Evolutionary conservation across 1,140 invertebrate genomes (phyloP).

Genomic region (Latrodectus geometricus): DNA sequence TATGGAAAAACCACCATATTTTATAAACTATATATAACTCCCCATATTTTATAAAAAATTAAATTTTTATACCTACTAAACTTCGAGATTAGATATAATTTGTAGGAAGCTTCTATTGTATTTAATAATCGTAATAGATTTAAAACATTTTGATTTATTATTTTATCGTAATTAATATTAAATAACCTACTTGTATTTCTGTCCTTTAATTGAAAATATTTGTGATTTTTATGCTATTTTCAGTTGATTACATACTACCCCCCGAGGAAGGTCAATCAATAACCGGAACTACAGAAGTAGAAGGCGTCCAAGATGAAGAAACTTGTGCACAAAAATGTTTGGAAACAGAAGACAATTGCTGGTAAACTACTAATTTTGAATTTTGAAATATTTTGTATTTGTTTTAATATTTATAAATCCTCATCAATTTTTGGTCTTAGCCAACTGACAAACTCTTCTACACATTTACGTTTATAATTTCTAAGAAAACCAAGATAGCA

Average conservation of each 20-base stretch:
- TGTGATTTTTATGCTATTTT: neutral
- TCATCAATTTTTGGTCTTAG: neutral
- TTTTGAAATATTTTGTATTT: neutral
- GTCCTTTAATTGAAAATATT: neutral
- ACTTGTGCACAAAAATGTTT: constrained; percentile 19
- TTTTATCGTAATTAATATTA: too few species aligned
- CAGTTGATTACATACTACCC: constrained; percentile 11
- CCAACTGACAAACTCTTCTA: too few species aligned
- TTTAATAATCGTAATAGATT: too few species aligned
- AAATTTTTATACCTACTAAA: too few species aligned
- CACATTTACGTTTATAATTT: too few species aligned
- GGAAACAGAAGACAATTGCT: constrained; percentile 25
- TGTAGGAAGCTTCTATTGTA: too few species aligned
- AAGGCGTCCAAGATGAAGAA: neutral
- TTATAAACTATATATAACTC: too few species aligned
- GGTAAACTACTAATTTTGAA: neutral
- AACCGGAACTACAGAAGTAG: neutral
- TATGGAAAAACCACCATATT: too few species aligned
- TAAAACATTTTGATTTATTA: too few species aligned
- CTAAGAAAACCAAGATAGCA: too few species aligned
- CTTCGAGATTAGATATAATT: too few species aligned
- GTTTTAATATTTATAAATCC: neutral
- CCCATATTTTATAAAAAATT: neutral
- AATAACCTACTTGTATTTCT: too few species aligned
- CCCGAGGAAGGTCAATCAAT: neutral